Conservation (phyloP, 2,113 vertebrate species). For the Furnarius figulus region DNA sequence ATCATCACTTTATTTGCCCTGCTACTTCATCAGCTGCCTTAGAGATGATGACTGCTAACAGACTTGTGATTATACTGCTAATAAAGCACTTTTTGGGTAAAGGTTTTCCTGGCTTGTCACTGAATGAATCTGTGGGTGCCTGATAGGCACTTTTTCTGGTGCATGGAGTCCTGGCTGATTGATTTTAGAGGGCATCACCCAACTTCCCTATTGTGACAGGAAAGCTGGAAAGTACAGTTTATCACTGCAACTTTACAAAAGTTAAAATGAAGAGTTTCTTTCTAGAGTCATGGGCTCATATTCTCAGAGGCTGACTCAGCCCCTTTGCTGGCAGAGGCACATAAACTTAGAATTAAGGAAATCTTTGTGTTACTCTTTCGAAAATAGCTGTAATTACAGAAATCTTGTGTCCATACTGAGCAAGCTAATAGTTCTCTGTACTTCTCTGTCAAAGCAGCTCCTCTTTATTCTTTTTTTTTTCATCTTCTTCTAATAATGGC, state of each 20-base stretch:
- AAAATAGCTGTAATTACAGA: background rate
- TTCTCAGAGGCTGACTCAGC: background rate
- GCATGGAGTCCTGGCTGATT: background rate
- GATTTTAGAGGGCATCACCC: background rate
- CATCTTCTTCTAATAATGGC: background rate
- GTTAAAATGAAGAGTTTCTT: background rate
- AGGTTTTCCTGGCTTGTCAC: background rate
- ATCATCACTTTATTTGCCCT: background rate
- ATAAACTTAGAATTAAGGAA: background rate
- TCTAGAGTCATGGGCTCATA: background rate
- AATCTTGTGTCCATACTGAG: background rate
- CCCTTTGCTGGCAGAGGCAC: background rate
- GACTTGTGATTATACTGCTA: background rate
- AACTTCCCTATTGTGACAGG: background rate
- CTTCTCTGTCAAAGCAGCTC: background rate
- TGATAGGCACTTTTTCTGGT: background rate
- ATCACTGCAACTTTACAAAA: background rate
- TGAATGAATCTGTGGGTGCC: background rate
- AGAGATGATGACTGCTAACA: background rate
- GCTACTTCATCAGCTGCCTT: background rate
- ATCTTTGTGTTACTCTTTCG: background rate
- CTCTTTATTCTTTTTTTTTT: background rate
- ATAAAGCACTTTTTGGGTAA: background rate
- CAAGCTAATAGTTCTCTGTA: background rate
- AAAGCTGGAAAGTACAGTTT: background rate